Evolutionary conservation across 2,888 invertebrate species (phyloP).

Genomic region (Glomeris marginata): DNA sequence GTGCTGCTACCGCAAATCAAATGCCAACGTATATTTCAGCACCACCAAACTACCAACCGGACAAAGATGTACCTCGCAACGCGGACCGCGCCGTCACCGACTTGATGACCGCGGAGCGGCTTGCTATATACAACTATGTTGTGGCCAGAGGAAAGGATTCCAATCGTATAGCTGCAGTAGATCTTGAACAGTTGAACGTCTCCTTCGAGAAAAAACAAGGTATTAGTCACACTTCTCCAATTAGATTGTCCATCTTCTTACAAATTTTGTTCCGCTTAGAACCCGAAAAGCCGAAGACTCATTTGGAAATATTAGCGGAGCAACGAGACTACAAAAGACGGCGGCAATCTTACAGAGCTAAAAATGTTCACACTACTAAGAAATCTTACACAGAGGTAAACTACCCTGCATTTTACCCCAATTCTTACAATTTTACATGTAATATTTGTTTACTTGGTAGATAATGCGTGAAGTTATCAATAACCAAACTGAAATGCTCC

Average conservation of each 20-base stretch:
- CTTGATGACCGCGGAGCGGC: slow-evolving; percentile 23
- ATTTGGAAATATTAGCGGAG: slow-evolving; percentile 25
- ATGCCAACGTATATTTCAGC: neutral
- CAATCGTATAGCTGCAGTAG: slow-evolving; percentile 21
- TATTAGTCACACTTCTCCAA: neutral
- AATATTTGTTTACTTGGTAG: too few species aligned
- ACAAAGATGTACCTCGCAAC: slow-evolving; percentile 22
- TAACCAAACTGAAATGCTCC: neutral
- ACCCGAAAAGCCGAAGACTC: slow-evolving; percentile 17
- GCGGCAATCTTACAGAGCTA: slow-evolving; percentile 28
- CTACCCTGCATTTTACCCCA: neutral
- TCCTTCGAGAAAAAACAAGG: slow-evolving; percentile 18
- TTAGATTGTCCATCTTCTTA: too few species aligned
- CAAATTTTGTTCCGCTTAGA: too few species aligned
- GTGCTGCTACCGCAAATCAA: too few species aligned
- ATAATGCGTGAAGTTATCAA: neutral
- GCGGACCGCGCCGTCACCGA: slow-evolving; percentile 22
- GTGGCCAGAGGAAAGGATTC: slow-evolving; percentile 21
- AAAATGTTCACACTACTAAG: slow-evolving; percentile 30
- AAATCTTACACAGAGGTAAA: slow-evolving; percentile 29
- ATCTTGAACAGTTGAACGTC: slow-evolving; percentile 23
- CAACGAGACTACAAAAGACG: slow-evolving; percentile 27
- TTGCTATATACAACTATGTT: slow-evolving; percentile 25
- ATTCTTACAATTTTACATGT: too few species aligned
- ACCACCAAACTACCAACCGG: neutral